Conservation (phyloP, 2,797 vertebrate species). For the Numenius phaeopus region DNA sequence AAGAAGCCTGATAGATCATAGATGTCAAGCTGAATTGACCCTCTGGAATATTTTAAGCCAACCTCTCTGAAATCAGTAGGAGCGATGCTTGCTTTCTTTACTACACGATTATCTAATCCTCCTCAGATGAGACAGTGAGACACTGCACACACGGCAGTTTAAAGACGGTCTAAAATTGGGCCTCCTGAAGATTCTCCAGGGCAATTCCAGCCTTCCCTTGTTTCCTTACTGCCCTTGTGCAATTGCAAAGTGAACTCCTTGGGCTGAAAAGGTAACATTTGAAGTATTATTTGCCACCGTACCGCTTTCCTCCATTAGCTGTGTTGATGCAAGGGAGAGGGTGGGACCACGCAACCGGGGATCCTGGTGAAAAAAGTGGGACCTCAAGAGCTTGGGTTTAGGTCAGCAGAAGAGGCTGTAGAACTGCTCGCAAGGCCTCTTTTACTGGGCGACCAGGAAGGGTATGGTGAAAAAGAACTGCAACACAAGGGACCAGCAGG, state of each 20-base stretch:
- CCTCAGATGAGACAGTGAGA: background rate
- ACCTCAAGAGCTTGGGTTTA: background rate
- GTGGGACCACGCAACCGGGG: background rate
- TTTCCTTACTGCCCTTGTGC: fast-evolving
- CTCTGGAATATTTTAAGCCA: background rate
- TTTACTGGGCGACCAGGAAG: background rate
- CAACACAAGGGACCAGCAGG: background rate
- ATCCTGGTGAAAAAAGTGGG: background rate
- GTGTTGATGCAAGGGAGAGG: background rate
- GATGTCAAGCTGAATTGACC: background rate
- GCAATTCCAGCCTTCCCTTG: background rate
- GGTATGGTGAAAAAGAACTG: no score
- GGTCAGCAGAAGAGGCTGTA: background rate
- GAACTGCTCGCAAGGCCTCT: background rate
- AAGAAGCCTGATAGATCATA: background rate
- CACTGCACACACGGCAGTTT: background rate
- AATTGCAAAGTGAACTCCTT: background rate
- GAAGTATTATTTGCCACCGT: background rate
- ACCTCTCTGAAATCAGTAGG: background rate
- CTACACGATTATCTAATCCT: background rate
- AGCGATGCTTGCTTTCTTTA: background rate
- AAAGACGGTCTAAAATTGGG: background rate
- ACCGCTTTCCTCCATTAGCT: background rate
- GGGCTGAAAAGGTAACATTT: background rate
- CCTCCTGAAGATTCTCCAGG: background rate